These are phyloP conservation scores for Teleopsis dalmanni DNA, from an alignment of 1,140 invertebrate species.

Conservation along the genomic window DNA sequence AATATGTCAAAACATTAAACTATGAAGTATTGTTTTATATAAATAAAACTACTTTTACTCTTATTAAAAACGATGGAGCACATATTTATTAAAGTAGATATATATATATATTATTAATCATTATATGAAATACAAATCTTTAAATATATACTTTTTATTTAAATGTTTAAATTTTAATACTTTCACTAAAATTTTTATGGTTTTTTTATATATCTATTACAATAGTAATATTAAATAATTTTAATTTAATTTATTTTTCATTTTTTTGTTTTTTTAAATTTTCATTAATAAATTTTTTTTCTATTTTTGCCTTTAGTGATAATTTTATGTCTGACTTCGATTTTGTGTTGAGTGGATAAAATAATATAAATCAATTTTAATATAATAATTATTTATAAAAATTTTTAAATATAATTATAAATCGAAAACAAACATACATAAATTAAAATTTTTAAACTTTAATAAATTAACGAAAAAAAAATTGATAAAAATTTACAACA, in stretches of 20 bases:
- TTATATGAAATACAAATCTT: too few species aligned
- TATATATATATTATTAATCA: too few species aligned
- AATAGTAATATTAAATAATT: conserved; percentile 44
- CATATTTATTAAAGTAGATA: too few species aligned
- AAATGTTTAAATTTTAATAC: too few species aligned
- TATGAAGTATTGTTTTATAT: too few species aligned
- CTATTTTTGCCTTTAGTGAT: conserved; percentile 26
- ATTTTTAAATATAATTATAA: neutral
- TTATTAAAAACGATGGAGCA: too few species aligned
- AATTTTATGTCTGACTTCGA: conserved; percentile 39
- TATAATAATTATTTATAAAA: neutral
- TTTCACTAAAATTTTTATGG: too few species aligned
- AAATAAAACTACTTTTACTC: too few species aligned
- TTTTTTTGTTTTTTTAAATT: conserved; percentile 13
- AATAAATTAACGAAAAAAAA: conserved; percentile 2
- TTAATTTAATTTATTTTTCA: conserved; percentile 18
- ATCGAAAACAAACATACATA: neutral
- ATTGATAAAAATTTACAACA: neutral
- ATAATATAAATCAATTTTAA: conserved; percentile 1
- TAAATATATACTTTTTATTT: too few species aligned
- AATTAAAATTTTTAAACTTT: neutral
- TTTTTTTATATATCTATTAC: conserved; percentile 43
- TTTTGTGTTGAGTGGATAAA: conserved; percentile 23
- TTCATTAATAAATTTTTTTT: conserved; percentile 16
- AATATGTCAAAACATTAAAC: too few species aligned